Evolutionary conservation across 1,140 invertebrate genomes (phyloP).

Genomic region (Octopus sinensis): DNA sequence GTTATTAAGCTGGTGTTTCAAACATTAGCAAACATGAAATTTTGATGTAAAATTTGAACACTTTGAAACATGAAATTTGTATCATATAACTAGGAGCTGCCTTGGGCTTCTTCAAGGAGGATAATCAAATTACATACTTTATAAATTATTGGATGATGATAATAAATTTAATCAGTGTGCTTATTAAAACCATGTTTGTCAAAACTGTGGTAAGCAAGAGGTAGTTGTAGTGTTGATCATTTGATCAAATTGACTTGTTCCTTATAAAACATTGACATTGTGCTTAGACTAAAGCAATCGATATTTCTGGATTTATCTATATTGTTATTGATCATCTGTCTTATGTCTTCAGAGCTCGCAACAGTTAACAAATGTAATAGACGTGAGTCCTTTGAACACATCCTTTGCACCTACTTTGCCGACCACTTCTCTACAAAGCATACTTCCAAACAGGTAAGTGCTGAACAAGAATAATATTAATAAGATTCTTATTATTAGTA

Average conservation of each 20-base stretch:
- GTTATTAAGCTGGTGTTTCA: no score
- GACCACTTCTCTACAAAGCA: slow-evolving; percentile 41
- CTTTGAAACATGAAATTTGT: no score
- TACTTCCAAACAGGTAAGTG: slow-evolving; percentile 44
- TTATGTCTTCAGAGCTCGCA: slow-evolving; percentile 31
- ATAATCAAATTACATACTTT: no score
- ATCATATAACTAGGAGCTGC: no score
- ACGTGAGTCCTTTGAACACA: slow-evolving; percentile 27
- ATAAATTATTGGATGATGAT: no score
- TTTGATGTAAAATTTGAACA: no score
- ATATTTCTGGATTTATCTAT: slow-evolving; percentile 13
- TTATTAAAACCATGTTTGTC: not conserved
- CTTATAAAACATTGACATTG: not conserved
- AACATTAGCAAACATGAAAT: no score
- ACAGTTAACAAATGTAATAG: slow-evolving; percentile 31
- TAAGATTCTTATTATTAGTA: not conserved
- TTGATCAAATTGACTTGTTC: slow-evolving; percentile 19
- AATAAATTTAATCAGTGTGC: not conserved
- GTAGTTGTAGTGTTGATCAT: not conserved
- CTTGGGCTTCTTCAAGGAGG: no score
- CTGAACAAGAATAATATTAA: slow-evolving; percentile 2
- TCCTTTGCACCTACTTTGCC: slow-evolving; percentile 29
- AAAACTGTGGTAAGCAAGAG: not conserved
- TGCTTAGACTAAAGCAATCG: not conserved
- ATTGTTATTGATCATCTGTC: slow-evolving; percentile 22